Percentiles rank a stretch among this genome's conserved stretches.
These are phyloP conservation scores for Glareola pratincola DNA, from an alignment of 2,113 vertebrate genomes.

Conservation along the genomic window DNA sequence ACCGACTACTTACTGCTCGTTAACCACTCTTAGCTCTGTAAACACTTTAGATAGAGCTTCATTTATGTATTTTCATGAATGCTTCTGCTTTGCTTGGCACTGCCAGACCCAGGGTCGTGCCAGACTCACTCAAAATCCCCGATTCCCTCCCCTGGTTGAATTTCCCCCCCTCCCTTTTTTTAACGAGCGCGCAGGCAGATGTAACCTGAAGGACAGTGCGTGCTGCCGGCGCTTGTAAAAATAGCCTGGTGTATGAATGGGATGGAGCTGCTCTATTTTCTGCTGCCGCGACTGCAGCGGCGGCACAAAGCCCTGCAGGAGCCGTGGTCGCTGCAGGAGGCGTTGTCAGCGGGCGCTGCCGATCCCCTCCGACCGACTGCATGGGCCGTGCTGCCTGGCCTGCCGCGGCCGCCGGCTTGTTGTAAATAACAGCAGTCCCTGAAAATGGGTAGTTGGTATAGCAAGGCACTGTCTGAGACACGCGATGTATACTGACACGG, in stretches of 20 bases:
- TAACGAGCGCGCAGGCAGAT: neutral
- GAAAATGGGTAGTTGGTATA: neutral
- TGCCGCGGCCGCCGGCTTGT: fast-evolving
- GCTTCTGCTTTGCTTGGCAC: neutral
- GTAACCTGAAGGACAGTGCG: neutral
- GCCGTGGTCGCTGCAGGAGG: neutral
- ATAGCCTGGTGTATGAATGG: neutral
- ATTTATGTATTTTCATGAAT: neutral
- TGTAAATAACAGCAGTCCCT: neutral
- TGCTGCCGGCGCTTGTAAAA: neutral
- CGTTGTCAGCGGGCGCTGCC: neutral
- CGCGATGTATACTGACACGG: too few species aligned
- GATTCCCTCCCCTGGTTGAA: neutral
- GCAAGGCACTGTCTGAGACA: neutral
- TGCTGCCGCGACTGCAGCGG: neutral
- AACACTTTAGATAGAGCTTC: neutral
- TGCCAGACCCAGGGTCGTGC: neutral
- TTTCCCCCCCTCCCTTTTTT: neutral
- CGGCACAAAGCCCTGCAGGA: neutral
- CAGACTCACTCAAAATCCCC: neutral
- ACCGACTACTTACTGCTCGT: neutral
- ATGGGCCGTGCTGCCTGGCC: neutral
- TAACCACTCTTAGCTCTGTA: neutral
- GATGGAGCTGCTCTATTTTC: neutral
- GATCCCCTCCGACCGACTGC: fast-evolving